These are phyloP conservation scores for Pogonophryne albipinna DNA, from an alignment of 2,797 vertebrate species.

Conservation along the genomic window DNA sequence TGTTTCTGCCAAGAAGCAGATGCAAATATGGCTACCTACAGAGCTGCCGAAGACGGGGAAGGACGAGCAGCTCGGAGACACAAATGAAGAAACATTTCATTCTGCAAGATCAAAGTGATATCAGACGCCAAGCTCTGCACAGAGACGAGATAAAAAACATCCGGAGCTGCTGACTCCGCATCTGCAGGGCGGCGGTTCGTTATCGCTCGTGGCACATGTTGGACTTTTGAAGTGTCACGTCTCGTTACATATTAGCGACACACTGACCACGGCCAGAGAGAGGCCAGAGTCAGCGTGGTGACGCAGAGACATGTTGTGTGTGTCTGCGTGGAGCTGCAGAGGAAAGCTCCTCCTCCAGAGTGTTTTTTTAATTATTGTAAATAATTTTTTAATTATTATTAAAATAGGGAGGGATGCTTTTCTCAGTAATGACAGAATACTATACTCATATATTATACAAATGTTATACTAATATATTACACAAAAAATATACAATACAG, in stretches of 20 bases:
- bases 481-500: no score
- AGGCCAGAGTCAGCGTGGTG: slow-evolving; percentile 45
- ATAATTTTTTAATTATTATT: no score
- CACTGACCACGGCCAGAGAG: slow-evolving; percentile 30
- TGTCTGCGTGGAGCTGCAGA: slow-evolving; percentile 18
- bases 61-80: slow-evolving; percentile 17
- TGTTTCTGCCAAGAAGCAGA: slow-evolving; percentile 49
- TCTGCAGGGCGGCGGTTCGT: slow-evolving; percentile 18
- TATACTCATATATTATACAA: no score
- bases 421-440: no score
- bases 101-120: slow-evolving; percentile 53
- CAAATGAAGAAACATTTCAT: slow-evolving; percentile 31
- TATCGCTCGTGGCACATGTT: slow-evolving; percentile 48
- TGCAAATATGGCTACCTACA: slow-evolving; percentile 52
- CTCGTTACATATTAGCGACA: slow-evolving; percentile 47
- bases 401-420: no score
- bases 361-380: no score
- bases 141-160: slow-evolving; percentile 39
- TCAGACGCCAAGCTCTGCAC: slow-evolving; percentile 6
- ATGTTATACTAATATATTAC: no score
- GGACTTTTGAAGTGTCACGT: slow-evolving; percentile 55
- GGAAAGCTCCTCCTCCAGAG: slow-evolving; percentile 13
- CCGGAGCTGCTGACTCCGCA: slow-evolving; percentile 56
- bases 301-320: slow-evolving; percentile 30
- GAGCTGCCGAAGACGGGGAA: slow-evolving; percentile 26